Conservation (phyloP, 2,113 vertebrate species). For the Phyllostomus hastatus region DNA sequence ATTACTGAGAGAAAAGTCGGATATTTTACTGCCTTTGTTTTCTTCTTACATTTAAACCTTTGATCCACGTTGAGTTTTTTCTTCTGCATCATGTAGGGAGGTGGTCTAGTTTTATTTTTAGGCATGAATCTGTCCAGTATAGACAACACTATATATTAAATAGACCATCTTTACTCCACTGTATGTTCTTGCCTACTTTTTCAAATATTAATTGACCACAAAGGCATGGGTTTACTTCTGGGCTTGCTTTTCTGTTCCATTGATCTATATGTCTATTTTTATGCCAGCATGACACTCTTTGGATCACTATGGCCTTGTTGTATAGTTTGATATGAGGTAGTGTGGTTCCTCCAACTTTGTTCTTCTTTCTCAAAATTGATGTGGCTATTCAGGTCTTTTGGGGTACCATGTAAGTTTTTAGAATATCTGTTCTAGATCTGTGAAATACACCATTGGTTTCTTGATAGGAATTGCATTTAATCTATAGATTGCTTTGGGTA, state of each 20-base stretch:
- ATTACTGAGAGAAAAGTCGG: neutral
- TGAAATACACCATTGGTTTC: neutral
- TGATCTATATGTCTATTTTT: neutral
- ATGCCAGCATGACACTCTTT: neutral
- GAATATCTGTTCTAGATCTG: neutral
- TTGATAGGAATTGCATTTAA: neutral
- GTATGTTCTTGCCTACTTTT: neutral
- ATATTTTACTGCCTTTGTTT: neutral
- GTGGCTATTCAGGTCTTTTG: neutral
- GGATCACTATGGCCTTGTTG: neutral
- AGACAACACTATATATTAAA: neutral
- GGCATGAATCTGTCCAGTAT: neutral
- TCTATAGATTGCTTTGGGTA: neutral
- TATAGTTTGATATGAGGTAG: neutral
- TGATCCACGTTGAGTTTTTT: neutral
- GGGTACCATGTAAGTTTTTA: neutral
- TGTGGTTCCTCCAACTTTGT: neutral
- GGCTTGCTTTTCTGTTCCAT: neutral
- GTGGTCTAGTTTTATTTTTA: neutral
- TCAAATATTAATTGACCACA: neutral
- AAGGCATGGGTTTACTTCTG: neutral
- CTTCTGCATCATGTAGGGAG: neutral
- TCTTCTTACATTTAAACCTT: neutral
- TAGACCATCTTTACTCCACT: neutral
- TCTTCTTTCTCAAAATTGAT: neutral